Base-by-base conservation (phyloP, 2,888 invertebrate species). In the Polietes domitor region DNA sequence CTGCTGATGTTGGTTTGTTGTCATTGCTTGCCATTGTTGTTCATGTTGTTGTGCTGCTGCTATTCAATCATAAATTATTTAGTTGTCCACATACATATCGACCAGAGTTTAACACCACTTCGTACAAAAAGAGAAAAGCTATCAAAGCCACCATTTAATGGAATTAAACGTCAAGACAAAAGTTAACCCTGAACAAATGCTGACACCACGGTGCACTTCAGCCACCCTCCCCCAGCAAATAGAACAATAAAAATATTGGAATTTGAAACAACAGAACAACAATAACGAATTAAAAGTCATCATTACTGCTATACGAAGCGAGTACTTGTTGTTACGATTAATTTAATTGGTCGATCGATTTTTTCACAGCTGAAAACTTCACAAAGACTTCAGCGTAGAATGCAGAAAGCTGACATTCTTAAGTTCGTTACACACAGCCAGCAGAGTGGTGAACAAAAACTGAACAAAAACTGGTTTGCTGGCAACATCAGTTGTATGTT, bases 131-230 rank as follows among this genome's bases (percentile, higher is more conserved):
- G 5, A 9, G 55, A 21, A 21, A 53, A 17, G 17, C 1, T 21
- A 19, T 21, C 12, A 55, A 55, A 55, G 24, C 15, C 21, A n/a
- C 1, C 24, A 21, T 55, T 41, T 12, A 41, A 41, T 7, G 6
- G n/a, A 55, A 55, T 55, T 55, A 24, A 58, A 58, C 21, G 26
- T 58, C 58, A 58, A 37, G 21, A 32, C 65, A 19, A 21, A 58
- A 26, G 17, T 41, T 32, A n/a, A 65, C 41, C 32, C 19, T 65
- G 65, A 65, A 41, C 37, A 19, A 65, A 65, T 65, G 65, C 21
- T 65, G 41, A 65, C 19, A n/a, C 7, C 12, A 10, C 41, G 10
- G 10, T 12, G 32, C n/a, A 15, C 47, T 47, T 47, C 47, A 3
- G 4, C 47, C 15, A 10, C 41, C 41, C 41, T 41, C 41, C 41